Evolutionary conservation across 2,797 vertebrate genomes (phyloP).

Genomic region (Epinephelus malabaricus): DNA sequence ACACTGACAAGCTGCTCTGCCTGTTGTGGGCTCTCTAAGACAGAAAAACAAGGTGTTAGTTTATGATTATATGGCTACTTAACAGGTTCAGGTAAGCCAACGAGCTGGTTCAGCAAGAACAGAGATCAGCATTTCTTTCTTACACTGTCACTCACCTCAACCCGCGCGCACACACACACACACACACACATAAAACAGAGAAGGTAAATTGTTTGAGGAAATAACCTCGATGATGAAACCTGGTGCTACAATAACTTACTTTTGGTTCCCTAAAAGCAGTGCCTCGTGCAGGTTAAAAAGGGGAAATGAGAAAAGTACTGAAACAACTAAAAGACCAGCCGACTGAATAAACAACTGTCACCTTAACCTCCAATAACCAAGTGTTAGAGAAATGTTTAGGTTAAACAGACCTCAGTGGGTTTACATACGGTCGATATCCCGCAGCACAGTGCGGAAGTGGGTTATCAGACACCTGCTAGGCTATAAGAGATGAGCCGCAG

Average conservation of each 20-base stretch:
- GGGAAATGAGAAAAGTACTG: neutral
- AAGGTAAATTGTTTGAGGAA: slow-evolving; percentile 21
- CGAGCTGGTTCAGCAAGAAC: slow-evolving; percentile 69
- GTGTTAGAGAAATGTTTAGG: no score
- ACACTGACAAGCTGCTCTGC: slow-evolving; percentile 8
- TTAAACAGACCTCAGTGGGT: neutral
- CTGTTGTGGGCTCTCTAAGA: neutral
- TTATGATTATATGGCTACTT: neutral
- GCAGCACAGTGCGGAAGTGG: slow-evolving; percentile 70
- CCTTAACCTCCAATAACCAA: neutral
- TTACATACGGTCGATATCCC: slow-evolving; percentile 5
- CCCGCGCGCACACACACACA: neutral
- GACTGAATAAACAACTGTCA: neutral
- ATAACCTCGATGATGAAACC: slow-evolving; percentile 11
- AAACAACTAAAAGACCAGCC: neutral
- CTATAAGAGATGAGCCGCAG: slow-evolving; percentile 54
- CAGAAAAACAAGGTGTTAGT: slow-evolving; percentile 13
- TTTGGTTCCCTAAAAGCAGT: slow-evolving; percentile 44
- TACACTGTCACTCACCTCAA: slow-evolving; percentile 5
- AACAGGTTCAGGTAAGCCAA: slow-evolving; percentile 56
- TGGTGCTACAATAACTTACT: slow-evolving; percentile 7
- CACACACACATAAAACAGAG: neutral
- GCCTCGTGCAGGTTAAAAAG: neutral
- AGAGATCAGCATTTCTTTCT: slow-evolving; percentile 37
- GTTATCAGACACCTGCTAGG: slow-evolving; percentile 72